phyloP scores from a whole-genome alignment of 2,888 invertebrate species.

The Plebejus anna region DNA sequence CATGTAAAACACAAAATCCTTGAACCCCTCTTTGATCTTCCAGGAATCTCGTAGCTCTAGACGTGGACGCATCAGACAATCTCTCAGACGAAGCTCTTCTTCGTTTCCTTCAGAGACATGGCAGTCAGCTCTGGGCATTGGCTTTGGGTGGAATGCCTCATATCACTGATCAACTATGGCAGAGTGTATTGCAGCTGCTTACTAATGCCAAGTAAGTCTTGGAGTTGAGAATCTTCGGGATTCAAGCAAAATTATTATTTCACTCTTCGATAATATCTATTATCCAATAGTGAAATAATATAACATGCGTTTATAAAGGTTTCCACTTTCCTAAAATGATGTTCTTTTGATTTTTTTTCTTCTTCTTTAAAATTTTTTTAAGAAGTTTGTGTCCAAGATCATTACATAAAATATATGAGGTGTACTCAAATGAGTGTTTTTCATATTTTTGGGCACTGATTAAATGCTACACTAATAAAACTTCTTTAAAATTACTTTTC shows the following conservation, averaged over 20 bases:
- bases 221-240: background rate
- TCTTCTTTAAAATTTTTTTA: background rate
- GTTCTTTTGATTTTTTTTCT: background rate
- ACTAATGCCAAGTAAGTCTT: constrained; percentile 90
- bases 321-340: background rate
- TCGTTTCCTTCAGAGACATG: constrained; percentile 94
- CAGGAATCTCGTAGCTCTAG: constrained; percentile 90
- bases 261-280: background rate
- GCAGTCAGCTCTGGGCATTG: constrained; percentile 92
- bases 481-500: background rate
- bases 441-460: background rate
- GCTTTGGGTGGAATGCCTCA: constrained; percentile 97
- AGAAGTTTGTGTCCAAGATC: background rate
- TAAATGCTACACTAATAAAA: background rate
- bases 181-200: constrained; percentile 94
- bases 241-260: background rate
- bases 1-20: background rate
- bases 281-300: background rate
- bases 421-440: background rate
- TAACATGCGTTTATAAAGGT: background rate
- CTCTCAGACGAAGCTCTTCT: constrained; percentile 95
- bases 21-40: background rate
- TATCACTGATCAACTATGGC: constrained; percentile 99
- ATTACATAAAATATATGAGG: background rate
- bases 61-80: constrained; percentile 96